Evolutionary conservation across 2,888 invertebrate genomes (phyloP).

Genomic region (Volucella bombylans): DNA sequence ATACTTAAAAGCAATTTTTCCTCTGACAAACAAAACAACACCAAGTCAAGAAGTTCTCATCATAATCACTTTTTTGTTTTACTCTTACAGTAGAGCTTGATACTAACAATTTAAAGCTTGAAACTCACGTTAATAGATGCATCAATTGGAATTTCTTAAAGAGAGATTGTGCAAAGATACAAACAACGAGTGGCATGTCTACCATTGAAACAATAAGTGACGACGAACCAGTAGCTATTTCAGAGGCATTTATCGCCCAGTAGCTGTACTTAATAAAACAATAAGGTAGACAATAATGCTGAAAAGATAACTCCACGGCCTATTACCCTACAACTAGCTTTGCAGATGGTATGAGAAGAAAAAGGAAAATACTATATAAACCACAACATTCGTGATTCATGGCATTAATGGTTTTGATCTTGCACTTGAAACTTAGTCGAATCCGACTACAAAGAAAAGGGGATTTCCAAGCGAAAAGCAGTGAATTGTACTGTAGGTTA

Average conservation of each 20-base stretch:
- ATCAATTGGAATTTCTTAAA: too few species aligned
- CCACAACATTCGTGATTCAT: constrained; percentile 40
- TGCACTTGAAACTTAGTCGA: constrained; percentile 49
- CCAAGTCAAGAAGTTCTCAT: too few species aligned
- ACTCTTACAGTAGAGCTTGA: too few species aligned
- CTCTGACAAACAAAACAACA: too few species aligned
- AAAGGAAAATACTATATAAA: too few species aligned
- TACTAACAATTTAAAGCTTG: too few species aligned
- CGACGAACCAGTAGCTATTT: background rate
- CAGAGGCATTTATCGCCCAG: constrained; percentile 15
- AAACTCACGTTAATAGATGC: too few species aligned
- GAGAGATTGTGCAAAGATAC: too few species aligned
- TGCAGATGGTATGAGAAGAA: background rate
- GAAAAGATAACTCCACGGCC: constrained; percentile 3
- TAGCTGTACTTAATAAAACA: background rate
- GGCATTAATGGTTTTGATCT: constrained; percentile 52
- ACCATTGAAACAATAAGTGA: too few species aligned
- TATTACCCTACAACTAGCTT: background rate
- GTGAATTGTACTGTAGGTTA: constrained; percentile 12
- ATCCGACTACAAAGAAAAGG: background rate
- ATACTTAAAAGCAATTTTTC: too few species aligned
- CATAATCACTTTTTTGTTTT: too few species aligned
- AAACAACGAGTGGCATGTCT: too few species aligned
- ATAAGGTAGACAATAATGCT: background rate
- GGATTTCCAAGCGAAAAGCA: constrained; percentile 1